Percentiles rank a stretch among this genome's conserved stretches.
These are phyloP conservation scores for Thalpophila matura DNA, from an alignment of 2,888 invertebrate genomes.

Conservation along the genomic window DNA sequence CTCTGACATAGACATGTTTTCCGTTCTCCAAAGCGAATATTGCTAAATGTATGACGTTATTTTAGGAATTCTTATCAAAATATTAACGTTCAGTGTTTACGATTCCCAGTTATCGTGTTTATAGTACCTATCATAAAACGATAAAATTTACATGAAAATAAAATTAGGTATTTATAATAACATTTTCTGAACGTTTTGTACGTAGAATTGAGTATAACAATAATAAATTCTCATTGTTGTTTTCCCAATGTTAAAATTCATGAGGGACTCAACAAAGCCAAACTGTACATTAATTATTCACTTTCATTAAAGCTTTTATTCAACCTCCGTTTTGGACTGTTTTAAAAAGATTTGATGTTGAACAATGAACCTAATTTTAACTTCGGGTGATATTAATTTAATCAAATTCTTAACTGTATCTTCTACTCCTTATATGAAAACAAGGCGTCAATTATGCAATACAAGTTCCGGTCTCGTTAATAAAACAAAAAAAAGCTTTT, in stretches of 20 bases:
- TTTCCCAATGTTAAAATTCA: constrained; percentile 28
- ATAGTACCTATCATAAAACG: constrained; percentile 10
- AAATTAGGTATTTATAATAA: constrained; percentile 12
- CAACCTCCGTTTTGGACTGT: constrained; percentile 27
- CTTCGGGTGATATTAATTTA: constrained; percentile 3
- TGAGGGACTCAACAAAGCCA: constrained; percentile 25
- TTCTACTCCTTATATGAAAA: constrained; percentile 2
- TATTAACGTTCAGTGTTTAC: constrained; percentile 23
- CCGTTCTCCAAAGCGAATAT: constrained; percentile 5
- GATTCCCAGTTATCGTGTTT: constrained; percentile 28
- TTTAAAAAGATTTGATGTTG: constrained; percentile 14
- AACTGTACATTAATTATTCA: constrained; percentile 36
- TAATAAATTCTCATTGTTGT: constrained; percentile 33
- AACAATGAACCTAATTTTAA: neutral
- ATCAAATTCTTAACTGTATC: constrained; percentile 16
- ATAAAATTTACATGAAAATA: constrained; percentile 23
- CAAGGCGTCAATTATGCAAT: constrained; percentile 28
- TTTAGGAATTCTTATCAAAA: constrained; percentile 21
- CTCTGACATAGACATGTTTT: constrained; percentile 37
- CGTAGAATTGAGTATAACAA: constrained; percentile 17
- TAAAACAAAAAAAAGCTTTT: constrained; percentile 39
- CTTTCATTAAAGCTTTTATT: constrained; percentile 26
- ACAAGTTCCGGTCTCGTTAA: constrained; percentile 33
- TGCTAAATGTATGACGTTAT: constrained; percentile 19
- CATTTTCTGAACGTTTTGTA: constrained; percentile 11